Conservation (phyloP, 2,797 vertebrate species). For the Podarcis siculus region DNA sequence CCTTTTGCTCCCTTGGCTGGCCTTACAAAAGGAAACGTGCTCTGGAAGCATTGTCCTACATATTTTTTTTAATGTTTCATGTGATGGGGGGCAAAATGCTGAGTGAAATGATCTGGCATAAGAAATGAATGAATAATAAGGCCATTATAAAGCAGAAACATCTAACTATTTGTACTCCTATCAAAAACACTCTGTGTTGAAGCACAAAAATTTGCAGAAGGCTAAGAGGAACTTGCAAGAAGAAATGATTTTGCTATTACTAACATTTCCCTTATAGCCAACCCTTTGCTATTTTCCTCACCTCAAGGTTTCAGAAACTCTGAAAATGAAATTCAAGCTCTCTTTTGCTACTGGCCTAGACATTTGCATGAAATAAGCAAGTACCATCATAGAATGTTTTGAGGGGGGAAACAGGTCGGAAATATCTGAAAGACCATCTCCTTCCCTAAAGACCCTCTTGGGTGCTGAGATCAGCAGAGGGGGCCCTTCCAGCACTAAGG, state of each 20-base stretch:
- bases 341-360: not conserved
- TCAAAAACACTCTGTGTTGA: not conserved
- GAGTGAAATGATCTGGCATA: constrained; percentile 63
- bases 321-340: constrained; percentile 8
- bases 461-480: too few species aligned
- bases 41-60: constrained; percentile 76
- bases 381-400: not conserved
- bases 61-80: constrained; percentile 65
- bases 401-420: not conserved
- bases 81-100: constrained; percentile 63
- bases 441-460: too few species aligned
- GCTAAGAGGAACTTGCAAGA: constrained; percentile 35
- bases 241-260: constrained; percentile 16
- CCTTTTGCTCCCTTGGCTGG: constrained; percentile 73
- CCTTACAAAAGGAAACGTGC: constrained; percentile 74
- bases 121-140: constrained; percentile 63
- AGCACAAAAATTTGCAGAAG: not conserved
- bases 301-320: not conserved
- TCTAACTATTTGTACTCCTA: constrained; percentile 16
- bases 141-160: constrained; percentile 51
- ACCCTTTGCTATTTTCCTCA: not conserved
- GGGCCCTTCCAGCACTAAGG: too few species aligned
- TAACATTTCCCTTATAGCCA: not conserved
- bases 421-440: not conserved
- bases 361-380: constrained; percentile 19